These are phyloP conservation scores for Misgurnus anguillicaudatus DNA, from an alignment of 2,113 vertebrate genomes.

Conservation along the genomic window DNA sequence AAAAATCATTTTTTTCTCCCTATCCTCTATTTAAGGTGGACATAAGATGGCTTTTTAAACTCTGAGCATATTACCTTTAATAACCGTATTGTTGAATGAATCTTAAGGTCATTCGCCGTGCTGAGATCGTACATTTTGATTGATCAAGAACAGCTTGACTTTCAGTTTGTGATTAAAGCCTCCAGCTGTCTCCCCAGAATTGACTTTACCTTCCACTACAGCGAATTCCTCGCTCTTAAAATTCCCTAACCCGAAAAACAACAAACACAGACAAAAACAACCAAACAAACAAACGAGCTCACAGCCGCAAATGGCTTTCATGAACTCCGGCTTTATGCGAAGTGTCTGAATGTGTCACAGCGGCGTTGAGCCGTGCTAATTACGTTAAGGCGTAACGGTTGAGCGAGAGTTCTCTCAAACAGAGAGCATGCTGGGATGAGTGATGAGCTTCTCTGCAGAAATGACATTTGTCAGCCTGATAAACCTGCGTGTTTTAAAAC, in stretches of 20 bases:
- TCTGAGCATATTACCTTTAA: slow-evolving; percentile 26
- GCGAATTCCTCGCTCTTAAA: neutral
- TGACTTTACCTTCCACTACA: neutral
- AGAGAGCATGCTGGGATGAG: slow-evolving; percentile 49
- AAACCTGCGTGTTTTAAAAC: slow-evolving; percentile 44
- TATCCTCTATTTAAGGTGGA: slow-evolving; percentile 22
- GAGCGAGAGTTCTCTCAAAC: slow-evolving; percentile 50
- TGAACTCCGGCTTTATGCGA: slow-evolving; percentile 29
- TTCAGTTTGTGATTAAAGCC: slow-evolving; percentile 49
- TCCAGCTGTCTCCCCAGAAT: neutral
- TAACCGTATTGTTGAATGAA: slow-evolving; percentile 45
- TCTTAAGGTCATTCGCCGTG: slow-evolving; percentile 45
- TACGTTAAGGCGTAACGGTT: slow-evolving; percentile 45
- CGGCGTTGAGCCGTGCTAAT: slow-evolving; percentile 52
- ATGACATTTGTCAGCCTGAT: slow-evolving; percentile 44
- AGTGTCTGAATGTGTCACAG: slow-evolving; percentile 43
- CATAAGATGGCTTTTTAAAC: neutral
- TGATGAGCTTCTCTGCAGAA: slow-evolving; percentile 45
- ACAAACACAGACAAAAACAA: neutral
- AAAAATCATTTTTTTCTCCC: too few species aligned
- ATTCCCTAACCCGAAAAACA: neutral
- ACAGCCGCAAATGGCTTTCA: slow-evolving; percentile 17
- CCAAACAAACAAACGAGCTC: neutral
- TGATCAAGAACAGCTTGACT: slow-evolving; percentile 52
- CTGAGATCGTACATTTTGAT: slow-evolving; percentile 37